Conservation (phyloP, 2,113 vertebrate genomes). For the Calypte anna region DNA sequence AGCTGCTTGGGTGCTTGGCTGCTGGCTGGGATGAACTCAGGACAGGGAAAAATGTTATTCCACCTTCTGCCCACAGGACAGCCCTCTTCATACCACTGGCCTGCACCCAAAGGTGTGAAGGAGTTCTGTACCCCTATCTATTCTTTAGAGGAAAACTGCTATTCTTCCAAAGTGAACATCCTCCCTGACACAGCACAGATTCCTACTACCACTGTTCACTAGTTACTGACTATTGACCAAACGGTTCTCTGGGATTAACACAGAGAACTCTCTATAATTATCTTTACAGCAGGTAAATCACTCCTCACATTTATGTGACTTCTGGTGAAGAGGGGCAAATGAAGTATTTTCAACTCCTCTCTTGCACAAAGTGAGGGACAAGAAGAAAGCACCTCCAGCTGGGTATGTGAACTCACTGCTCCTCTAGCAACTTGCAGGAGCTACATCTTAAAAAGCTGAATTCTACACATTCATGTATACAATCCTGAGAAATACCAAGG, state of each 20-base stretch:
- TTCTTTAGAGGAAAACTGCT: background rate
- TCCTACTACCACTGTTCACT: background rate
- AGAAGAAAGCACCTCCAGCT: background rate
- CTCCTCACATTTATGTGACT: background rate
- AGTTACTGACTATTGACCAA: background rate
- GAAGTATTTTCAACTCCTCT: background rate
- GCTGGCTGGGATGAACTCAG: background rate
- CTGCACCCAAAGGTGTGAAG: background rate
- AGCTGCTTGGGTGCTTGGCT: background rate
- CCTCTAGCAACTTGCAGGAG: background rate
- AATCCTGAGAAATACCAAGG: background rate
- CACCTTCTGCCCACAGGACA: background rate
- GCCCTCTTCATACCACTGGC: background rate
- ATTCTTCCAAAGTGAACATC: background rate
- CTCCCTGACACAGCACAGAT: background rate
- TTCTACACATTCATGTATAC: accelerated
- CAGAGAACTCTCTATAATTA: background rate
- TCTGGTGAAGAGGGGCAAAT: background rate
- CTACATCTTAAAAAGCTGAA: background rate
- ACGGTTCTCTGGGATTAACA: background rate
- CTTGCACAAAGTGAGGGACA: background rate
- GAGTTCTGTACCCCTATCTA: background rate
- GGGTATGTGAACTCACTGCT: background rate
- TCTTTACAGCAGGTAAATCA: background rate
- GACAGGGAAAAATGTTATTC: background rate